A percentile compares a stretch with the other conserved stretches of the same genome.
These are phyloP conservation scores for Melanocharis versteri DNA, from an alignment of 2,113 vertebrate species.

Conservation along the genomic window DNA sequence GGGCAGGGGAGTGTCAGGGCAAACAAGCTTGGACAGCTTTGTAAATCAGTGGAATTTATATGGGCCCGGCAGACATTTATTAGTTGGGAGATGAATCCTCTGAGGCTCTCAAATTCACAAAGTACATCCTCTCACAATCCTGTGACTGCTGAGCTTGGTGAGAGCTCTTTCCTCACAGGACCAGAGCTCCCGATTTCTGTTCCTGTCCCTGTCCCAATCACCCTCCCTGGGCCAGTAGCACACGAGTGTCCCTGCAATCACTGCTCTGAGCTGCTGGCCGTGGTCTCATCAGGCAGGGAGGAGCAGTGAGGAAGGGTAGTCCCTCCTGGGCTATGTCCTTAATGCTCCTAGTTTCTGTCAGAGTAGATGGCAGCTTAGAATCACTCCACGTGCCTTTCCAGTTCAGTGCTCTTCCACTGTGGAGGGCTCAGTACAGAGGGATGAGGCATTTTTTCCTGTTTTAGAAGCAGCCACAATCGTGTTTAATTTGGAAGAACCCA, in stretches of 20 bases:
- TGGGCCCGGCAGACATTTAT: neutral
- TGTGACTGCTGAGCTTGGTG: rapidly evolving
- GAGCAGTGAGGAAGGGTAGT: neutral
- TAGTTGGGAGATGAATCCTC: neutral
- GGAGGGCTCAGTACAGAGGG: neutral
- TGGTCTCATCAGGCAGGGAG: neutral
- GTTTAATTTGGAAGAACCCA: neutral
- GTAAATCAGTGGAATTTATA: neutral
- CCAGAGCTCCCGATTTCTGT: neutral
- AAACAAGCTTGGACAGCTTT: neutral
- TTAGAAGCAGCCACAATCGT: neutral
- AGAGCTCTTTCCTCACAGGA: neutral
- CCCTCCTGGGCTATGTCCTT: neutral
- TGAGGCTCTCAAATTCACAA: neutral
- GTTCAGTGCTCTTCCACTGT: neutral
- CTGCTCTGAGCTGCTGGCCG: neutral
- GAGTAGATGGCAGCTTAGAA: neutral
- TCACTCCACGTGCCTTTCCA: rapidly evolving
- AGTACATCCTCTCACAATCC: neutral
- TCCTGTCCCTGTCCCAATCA: rapidly evolving
- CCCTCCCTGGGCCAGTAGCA: neutral
- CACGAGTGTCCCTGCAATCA: rapidly evolving
- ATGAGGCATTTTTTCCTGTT: neutral
- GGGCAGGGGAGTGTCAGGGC: neutral
- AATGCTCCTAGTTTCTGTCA: neutral